Conservation (phyloP, 2,888 invertebrate species). For the Aproaerema taeniolella region DNA sequence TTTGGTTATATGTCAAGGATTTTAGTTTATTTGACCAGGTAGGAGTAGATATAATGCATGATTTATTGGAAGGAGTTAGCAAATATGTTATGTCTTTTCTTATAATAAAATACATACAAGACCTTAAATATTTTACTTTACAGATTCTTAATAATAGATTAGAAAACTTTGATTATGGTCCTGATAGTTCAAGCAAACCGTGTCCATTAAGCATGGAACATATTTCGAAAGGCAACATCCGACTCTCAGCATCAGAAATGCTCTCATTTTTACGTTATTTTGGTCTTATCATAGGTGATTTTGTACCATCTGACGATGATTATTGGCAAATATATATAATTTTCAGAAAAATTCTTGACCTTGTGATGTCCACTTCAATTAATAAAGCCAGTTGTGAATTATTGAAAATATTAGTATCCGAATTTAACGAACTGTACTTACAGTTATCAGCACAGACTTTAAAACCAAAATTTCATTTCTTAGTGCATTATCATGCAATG, state of each 20-base stretch:
- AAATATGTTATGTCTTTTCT: slow-evolving; percentile 13
- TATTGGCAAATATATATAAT: slow-evolving; percentile 10
- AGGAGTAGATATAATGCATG: slow-evolving; percentile 19
- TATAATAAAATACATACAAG: slow-evolving; percentile 3
- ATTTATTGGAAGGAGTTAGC: slow-evolving; percentile 17
- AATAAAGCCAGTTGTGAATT: slow-evolving; percentile 1
- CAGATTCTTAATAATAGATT: slow-evolving; percentile 2
- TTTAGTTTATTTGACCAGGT: slow-evolving; percentile 20
- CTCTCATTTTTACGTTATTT: slow-evolving; percentile 15
- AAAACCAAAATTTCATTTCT: slow-evolving; percentile 18
- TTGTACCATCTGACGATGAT: slow-evolving; percentile 8
- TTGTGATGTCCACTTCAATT: slow-evolving; percentile 1
- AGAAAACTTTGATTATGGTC: slow-evolving; percentile 1
- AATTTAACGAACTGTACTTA: slow-evolving; percentile 11
- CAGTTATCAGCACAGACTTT: slow-evolving; percentile 3
- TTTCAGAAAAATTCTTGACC: slow-evolving; percentile 11
- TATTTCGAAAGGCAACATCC: slow-evolving; percentile 1
- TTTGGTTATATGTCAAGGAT: slow-evolving; percentile 13
- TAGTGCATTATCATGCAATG: slow-evolving; percentile 15
- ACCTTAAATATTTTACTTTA: slow-evolving; percentile 4
- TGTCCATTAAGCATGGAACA: not conserved
- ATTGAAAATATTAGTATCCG: slow-evolving; percentile 7
- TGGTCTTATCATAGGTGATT: slow-evolving; percentile 10
- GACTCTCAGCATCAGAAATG: slow-evolving; percentile 15
- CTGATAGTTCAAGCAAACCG: slow-evolving; percentile 5